phyloP scores from a whole-genome alignment of 2,797 vertebrate species.

The Oreortyx pictus region DNA sequence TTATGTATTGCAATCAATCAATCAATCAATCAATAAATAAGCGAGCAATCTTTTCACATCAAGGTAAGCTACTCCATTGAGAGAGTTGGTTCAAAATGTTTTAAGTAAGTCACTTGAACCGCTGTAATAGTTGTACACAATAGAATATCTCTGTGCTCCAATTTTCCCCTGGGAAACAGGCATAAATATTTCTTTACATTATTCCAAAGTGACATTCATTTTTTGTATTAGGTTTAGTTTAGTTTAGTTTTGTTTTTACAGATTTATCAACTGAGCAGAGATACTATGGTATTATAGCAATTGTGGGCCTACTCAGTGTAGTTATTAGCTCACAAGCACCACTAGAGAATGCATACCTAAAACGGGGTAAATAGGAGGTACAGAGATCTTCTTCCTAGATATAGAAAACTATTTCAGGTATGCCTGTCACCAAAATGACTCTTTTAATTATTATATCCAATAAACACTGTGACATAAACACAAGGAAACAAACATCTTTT shows the following conservation, averaged over 20 bases:
- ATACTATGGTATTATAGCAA: background rate
- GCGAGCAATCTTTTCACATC: background rate
- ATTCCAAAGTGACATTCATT: background rate
- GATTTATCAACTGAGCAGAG: background rate
- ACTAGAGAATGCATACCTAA: fast-evolving
- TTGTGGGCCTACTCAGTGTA: background rate
- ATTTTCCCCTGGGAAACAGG: background rate
- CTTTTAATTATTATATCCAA: background rate
- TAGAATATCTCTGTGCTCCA: background rate
- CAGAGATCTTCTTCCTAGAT: background rate
- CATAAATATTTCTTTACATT: background rate
- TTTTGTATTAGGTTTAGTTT: background rate
- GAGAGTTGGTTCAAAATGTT: background rate
- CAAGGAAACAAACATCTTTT: background rate
- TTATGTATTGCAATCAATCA: background rate
- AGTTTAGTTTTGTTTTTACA: background rate
- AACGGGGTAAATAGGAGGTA: background rate
- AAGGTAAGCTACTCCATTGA: background rate
- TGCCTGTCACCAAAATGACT: background rate
- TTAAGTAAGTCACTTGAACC: background rate
- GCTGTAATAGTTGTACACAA: background rate
- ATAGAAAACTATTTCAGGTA: background rate
- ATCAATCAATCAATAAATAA: too few species aligned
- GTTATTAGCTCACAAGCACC: background rate
- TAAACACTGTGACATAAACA: background rate